A percentile compares a stretch with the other conserved stretches of the same genome.
Conservation (phyloP, 2,113 vertebrate genomes). For the Passer domesticus region DNA sequence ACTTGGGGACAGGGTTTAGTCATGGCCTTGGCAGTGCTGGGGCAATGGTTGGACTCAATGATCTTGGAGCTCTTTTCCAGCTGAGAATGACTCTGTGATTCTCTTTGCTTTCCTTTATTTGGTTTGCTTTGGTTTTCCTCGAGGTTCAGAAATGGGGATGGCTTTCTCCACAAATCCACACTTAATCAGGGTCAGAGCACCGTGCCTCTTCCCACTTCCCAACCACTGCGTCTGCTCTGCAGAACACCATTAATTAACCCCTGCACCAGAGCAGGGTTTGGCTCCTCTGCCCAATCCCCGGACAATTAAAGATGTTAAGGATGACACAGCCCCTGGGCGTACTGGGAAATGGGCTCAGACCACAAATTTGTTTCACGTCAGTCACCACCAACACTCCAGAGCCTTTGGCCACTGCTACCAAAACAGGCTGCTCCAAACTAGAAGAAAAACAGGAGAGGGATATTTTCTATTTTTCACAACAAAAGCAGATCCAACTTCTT, state of each 20-base stretch:
- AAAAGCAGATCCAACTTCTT: not conserved
- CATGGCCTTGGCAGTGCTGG: not conserved
- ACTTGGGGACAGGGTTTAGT: not conserved
- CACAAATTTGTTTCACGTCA: not conserved
- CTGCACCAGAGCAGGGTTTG: not conserved
- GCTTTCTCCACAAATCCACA: not conserved
- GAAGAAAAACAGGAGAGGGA: not conserved
- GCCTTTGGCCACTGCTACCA: not conserved
- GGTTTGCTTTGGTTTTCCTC: constrained; percentile 29
- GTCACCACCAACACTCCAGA: not conserved
- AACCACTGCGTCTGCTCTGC: not conserved
- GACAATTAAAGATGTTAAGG: not conserved
- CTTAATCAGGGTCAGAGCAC: constrained; percentile 17
- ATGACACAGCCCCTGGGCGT: constrained; percentile 8
- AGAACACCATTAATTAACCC: not conserved
- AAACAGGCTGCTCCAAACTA: not conserved
- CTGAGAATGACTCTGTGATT: not conserved
- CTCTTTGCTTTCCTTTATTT: not conserved
- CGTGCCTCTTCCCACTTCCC: not conserved
- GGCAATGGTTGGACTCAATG: not conserved
- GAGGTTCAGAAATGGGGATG: not conserved
- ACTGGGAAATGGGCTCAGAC: constrained; percentile 1
- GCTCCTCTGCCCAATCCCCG: not conserved
- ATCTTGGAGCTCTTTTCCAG: not conserved
- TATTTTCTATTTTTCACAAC: not conserved